Evolutionary conservation across 2,888 invertebrate genomes (phyloP).

Genomic region (Drosophila anomalata): DNA sequence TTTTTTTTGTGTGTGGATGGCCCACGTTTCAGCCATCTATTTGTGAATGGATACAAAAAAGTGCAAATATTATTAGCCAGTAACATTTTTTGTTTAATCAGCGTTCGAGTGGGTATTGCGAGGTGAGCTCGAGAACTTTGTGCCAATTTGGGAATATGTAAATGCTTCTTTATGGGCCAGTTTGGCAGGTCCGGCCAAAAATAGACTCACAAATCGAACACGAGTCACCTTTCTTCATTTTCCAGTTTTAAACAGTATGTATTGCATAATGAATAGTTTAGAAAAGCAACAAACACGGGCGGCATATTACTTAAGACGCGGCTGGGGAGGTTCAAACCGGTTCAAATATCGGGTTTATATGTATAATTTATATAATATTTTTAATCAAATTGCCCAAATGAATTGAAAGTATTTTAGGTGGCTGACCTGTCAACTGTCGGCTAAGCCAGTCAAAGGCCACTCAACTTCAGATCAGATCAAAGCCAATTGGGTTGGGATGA

Average conservation of each 20-base stretch:
- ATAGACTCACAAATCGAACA: slow-evolving; percentile 21
- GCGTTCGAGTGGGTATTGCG: slow-evolving; percentile 49
- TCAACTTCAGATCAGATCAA: slow-evolving; percentile 52
- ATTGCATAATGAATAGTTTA: slow-evolving; percentile 62
- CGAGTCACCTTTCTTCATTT: slow-evolving; percentile 40
- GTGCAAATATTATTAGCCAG: slow-evolving; percentile 59
- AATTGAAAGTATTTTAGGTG: slow-evolving; percentile 46
- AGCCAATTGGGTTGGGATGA: slow-evolving; percentile 7
- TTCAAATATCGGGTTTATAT: slow-evolving; percentile 64
- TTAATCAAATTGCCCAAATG: slow-evolving; percentile 47
- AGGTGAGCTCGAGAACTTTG: slow-evolving; percentile 55
- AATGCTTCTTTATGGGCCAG: slow-evolving; percentile 16
- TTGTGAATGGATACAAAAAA: slow-evolving; percentile 65
- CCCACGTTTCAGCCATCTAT: slow-evolving; percentile 68
- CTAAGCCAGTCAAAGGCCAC: slow-evolving; percentile 58
- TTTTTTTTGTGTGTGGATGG: slow-evolving; percentile 11
- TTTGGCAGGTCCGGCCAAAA: slow-evolving; percentile 23
- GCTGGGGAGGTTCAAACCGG: slow-evolving; percentile 51
- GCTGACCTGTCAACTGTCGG: slow-evolving; percentile 37
- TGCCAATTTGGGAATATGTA: slow-evolving; percentile 11
- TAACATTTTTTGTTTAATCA: slow-evolving; percentile 55
- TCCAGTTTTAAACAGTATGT: slow-evolving; percentile 50
- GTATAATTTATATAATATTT: slow-evolving; percentile 55
- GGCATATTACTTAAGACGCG: slow-evolving; percentile 47
- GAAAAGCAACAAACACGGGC: slow-evolving; percentile 48